Evolutionary conservation across 2,888 invertebrate genomes (phyloP), one percentile per base, ranked within the genome.

Genomic region (Noctua janthina): DNA sequence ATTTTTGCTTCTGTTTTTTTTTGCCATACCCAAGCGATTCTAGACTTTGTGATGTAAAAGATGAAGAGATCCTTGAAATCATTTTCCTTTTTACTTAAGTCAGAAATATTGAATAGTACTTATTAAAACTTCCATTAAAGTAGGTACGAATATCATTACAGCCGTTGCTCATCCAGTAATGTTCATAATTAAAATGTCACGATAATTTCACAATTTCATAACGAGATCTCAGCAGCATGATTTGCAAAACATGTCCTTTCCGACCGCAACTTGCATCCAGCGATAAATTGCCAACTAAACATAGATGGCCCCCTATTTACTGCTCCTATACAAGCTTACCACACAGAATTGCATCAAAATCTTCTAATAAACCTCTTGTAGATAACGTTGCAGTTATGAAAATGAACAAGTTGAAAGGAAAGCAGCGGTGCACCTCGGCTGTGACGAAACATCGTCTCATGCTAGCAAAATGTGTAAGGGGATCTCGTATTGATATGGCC

Each of bases 381-480:
- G 81, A 83, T 87, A 87, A 85, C 73, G 80, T 83, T 74, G 82
- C 81, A 88, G 88, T 92, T 90, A 91, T 92, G 92, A 92, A 92
- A 91, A 91, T 90, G 71, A 79, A 82, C 85, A 86, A 88, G 86
- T 88, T 84, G 91, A 91, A 91, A 92, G 88, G 91, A 91, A 91
- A 91, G 91, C 87, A 72, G 69, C 78, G 76, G 54, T 82, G 84
- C 81, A 86, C 71, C 82, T 81, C 79, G 66, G 35, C 62, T 78
- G 76, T 91, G 91, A 88, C 73, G 90, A 91, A 90, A 91, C 74
- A 76, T 67, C 72, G n/a, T 84, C 78, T 85, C 70, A 82, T 79
- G 75, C 84, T 79, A 80, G 87, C 82, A 85, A 85, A 74, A 88
- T 88, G 90, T 90, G 91, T 92, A 92, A 93, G 92, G 91, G 91